These are phyloP conservation scores for Columba guinea DNA, from an alignment of 2,797 vertebrate species.

Conservation along the genomic window DNA sequence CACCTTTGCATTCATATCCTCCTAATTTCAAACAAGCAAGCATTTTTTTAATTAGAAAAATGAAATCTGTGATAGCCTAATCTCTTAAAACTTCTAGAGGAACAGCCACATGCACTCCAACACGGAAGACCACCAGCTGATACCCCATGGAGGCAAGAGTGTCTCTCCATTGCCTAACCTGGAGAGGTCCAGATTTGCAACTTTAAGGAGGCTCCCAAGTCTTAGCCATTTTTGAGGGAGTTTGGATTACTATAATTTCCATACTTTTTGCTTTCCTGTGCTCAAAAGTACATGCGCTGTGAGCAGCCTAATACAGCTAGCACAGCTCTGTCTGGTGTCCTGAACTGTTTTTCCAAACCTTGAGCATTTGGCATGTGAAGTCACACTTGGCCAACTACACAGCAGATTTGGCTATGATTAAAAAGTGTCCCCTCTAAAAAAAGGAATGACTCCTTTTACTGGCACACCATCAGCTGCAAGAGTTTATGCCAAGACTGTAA, in stretches of 20 bases:
- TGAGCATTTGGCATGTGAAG: background rate
- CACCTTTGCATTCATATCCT: background rate
- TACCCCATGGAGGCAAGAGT: background rate
- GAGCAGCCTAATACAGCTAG: background rate
- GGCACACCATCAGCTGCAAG: background rate
- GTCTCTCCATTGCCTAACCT: background rate
- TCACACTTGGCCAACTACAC: background rate
- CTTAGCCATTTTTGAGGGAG: background rate
- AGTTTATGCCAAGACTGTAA: background rate
- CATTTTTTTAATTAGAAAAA: background rate
- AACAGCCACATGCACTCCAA: rapidly evolving
- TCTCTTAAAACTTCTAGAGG: background rate
- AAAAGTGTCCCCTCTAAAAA: background rate
- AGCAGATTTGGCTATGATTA: background rate
- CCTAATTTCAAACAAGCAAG: background rate
- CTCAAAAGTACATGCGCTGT: rapidly evolving
- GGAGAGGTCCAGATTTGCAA: background rate
- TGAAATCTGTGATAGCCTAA: background rate
- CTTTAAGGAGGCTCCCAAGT: background rate
- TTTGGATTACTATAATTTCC: background rate
- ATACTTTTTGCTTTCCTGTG: background rate
- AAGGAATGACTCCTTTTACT: background rate
- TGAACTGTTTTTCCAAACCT: background rate
- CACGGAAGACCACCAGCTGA: background rate
- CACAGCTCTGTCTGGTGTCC: background rate